Evolutionary conservation across 2,888 invertebrate genomes (phyloP).

Genomic region (Cantharis nigra): DNA sequence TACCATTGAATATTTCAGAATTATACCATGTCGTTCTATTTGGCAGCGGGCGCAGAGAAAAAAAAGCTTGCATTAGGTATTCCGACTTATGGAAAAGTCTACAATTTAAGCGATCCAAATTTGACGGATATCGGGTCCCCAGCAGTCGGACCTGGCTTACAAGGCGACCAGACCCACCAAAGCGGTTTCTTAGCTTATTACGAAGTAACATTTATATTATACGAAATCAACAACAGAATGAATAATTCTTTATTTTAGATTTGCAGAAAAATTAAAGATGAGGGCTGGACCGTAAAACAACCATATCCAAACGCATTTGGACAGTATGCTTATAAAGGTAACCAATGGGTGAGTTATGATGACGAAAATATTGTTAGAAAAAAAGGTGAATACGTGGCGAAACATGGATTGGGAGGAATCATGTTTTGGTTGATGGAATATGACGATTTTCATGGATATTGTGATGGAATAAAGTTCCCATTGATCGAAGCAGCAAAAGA

Average conservation of each 20-base stretch:
- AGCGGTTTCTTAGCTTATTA: background rate
- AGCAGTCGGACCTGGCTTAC: background rate
- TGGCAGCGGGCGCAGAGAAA: background rate
- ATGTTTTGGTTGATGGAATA: slow-evolving; percentile 95
- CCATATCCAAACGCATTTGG: slow-evolving; percentile 72
- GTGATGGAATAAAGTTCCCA: slow-evolving; percentile 85
- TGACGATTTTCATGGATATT: slow-evolving; percentile 89
- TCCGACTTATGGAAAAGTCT: background rate
- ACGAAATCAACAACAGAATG: background rate
- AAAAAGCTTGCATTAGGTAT: slow-evolving; percentile 75
- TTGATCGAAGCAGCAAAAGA: slow-evolving; percentile 90
- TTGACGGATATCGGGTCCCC: background rate
- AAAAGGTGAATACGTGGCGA: slow-evolving; percentile 70
- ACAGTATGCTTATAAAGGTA: slow-evolving; percentile 79
- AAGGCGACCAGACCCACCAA: background rate
- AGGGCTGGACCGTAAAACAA: background rate
- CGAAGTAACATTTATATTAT: background rate
- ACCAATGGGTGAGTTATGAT: slow-evolving; percentile 94
- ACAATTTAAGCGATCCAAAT: background rate
- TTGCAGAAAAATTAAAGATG: background rate
- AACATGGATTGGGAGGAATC: slow-evolving; percentile 84
- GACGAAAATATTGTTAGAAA: slow-evolving; percentile 79
- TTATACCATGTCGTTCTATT: background rate
- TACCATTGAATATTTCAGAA: background rate
- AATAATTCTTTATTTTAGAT: background rate